Percentiles rank a stretch among this genome's conserved stretches.
phyloP scores from a whole-genome alignment of 2,888 invertebrate genomes.

The Laspeyria flexula region DNA sequence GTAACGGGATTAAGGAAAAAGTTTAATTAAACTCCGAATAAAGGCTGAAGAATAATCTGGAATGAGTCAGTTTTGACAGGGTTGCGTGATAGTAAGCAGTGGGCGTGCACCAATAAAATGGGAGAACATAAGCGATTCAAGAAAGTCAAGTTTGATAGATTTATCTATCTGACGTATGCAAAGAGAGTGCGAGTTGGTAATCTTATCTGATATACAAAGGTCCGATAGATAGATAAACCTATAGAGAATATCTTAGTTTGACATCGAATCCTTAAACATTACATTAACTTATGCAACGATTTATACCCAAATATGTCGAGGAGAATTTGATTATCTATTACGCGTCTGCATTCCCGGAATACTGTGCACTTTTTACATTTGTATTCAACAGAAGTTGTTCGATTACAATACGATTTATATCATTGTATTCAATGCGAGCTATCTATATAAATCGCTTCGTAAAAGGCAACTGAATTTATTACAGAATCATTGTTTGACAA shows the following conservation, averaged over 20 bases:
- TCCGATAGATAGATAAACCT: too few species aligned
- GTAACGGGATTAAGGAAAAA: conserved; percentile 1
- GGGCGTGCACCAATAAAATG: conserved; percentile 47
- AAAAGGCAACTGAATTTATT: not conserved
- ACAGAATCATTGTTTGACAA: not conserved
- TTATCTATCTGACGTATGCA: too few species aligned
- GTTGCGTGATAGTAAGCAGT: conserved; percentile 42
- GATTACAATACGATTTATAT: not conserved
- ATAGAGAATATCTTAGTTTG: too few species aligned
- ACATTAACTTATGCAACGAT: not conserved
- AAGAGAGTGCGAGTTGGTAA: too few species aligned
- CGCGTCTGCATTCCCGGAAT: not conserved
- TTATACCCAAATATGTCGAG: not conserved
- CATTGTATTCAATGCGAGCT: conserved; percentile 4
- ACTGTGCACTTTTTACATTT: not conserved
- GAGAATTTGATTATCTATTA: not conserved
- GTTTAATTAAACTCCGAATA: conserved; percentile 8
- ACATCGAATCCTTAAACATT: too few species aligned
- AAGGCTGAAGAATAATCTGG: conserved; percentile 24
- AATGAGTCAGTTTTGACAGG: conserved; percentile 33
- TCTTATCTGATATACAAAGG: too few species aligned
- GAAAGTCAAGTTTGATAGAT: too few species aligned
- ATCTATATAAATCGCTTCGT: not conserved
- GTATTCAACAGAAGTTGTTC: conserved; percentile 1
- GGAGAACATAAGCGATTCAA: conserved; percentile 56